A percentile compares a stretch with the other conserved stretches of the same genome.
phyloP scores from a whole-genome alignment of 2,113 vertebrate genomes.

The Ageneiosus marmoratus region DNA sequence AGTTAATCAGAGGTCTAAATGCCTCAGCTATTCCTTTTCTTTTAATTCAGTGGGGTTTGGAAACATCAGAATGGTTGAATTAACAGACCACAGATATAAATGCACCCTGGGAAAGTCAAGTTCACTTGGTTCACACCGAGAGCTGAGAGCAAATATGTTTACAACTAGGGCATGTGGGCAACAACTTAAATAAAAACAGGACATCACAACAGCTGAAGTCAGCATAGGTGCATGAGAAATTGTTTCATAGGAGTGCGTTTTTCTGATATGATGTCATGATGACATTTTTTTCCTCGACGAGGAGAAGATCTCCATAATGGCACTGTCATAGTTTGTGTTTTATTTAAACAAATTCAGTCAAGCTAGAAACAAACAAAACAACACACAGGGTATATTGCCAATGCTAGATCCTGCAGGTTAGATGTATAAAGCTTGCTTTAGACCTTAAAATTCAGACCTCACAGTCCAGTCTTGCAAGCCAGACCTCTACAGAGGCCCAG shows the following conservation, averaged over 20 bases:
- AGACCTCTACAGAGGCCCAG: background rate
- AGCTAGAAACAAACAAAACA: background rate
- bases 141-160: slow-evolving; percentile 28
- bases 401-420: slow-evolving; percentile 3
- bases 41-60: slow-evolving; percentile 9
- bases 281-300: background rate
- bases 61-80: slow-evolving; percentile 35
- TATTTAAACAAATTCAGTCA: background rate
- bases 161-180: slow-evolving; percentile 5
- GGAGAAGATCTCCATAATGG: background rate
- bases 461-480: background rate
- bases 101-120: slow-evolving; percentile 48
- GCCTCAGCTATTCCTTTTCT: background rate
- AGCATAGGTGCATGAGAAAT: slow-evolving; percentile 5
- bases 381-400: background rate
- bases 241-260: background rate
- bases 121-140: slow-evolving; percentile 41
- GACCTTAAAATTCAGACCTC: slow-evolving; percentile 13
- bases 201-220: slow-evolving; percentile 27
- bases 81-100: slow-evolving; percentile 39
- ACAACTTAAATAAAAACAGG: slow-evolving; percentile 22
- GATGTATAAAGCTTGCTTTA: slow-evolving; percentile 4
- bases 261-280: background rate
- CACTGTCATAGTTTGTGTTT: background rate
- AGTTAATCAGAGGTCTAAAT: slow-evolving; percentile 8